Evolutionary conservation across 2,888 invertebrate genomes (phyloP), one percentile per base, ranked within the genome.

Genomic region (Agriotes lineatus): DNA sequence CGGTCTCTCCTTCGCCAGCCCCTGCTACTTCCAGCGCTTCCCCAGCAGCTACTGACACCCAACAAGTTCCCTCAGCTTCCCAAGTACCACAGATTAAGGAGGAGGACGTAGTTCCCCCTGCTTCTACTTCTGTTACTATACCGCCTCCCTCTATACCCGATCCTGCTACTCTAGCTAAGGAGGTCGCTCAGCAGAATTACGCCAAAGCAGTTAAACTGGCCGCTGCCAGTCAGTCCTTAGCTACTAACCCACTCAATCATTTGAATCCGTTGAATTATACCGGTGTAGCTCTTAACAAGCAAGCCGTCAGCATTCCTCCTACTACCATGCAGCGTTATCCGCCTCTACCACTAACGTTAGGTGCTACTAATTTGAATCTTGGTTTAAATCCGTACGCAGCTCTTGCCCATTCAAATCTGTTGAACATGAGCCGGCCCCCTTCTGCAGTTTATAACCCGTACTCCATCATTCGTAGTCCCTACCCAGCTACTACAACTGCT

Each of bases 101-200:
- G 71, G 72, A 67, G 42, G 64, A 72, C 57, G 37, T 67, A 56
- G 18, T 71, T 50, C 45, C 69, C 58, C 69, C 69, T 45, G 71
- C 69, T 69, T 71, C 72, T 60, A 77, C 76, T 20, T 74, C 78
- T 65, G 56, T 74, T 67, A 69, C 77, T 70, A 50, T 78, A 61
- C 73, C 82, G 76, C 68, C 74, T 45, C 77, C 80, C 30, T 75
- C 78, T 39, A 76, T 80, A 76, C 85, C 87, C 67, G 90, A 91
- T 83, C 87, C 91, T 20, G 91, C 89, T 57, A 85, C 90, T 45
- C 83, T 92, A 72, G 93, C 93, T 78, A 93, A 93, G 81, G 93
- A 93, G 79, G 92, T 93, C 72, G 93, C 93, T 37, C 93, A 93
- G 82, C 93, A 93, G 85, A 93, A 91, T 82, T 93, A 93, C 83